phyloP scores from a whole-genome alignment of 2,888 invertebrate genomes.

The Eremobia ochroleuca region DNA sequence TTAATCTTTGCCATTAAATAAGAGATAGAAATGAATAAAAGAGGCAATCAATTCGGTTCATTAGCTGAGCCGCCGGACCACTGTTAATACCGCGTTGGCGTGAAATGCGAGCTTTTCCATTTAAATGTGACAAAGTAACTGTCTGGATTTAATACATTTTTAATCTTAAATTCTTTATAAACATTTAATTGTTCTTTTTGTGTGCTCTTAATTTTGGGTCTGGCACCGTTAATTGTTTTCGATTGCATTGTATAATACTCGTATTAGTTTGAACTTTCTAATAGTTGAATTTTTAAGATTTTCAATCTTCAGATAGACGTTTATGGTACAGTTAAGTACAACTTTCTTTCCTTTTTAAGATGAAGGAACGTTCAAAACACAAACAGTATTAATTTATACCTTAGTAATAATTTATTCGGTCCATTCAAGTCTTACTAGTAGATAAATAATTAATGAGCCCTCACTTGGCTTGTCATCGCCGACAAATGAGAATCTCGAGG shows the following conservation, averaged over 20 bases:
- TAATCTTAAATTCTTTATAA: conserved; percentile 34
- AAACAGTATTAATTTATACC: conserved; percentile 61
- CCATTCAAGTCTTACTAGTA: conserved; percentile 67
- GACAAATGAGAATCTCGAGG: conserved; percentile 67
- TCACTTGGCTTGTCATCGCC: conserved; percentile 72
- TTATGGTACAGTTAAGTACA: background rate
- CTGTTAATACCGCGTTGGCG: conserved; percentile 42
- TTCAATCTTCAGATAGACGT: conserved; percentile 1
- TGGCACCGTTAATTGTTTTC: conserved; percentile 1
- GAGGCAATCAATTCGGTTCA: conserved; percentile 71
- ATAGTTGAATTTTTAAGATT: conserved; percentile 10
- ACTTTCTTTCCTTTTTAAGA: background rate
- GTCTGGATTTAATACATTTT: conserved; percentile 46
- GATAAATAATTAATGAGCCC: conserved; percentile 79
- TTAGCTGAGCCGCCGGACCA: conserved; percentile 57
- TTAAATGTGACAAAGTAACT: conserved; percentile 52
- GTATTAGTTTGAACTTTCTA: conserved; percentile 4
- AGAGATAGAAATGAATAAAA: conserved; percentile 72
- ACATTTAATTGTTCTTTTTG: conserved; percentile 21
- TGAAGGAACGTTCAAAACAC: conserved; percentile 16
- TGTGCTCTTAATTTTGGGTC: conserved; percentile 14
- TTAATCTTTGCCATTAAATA: conserved; percentile 70
- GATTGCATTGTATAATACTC: conserved; percentile 1
- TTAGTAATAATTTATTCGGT: conserved; percentile 66
- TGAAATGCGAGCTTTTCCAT: conserved; percentile 52